A percentile compares a stretch with the other conserved stretches of the same genome.
These are phyloP conservation scores for Apodemus speciosus DNA, from an alignment of 2,113 vertebrate genomes.

Conservation along the genomic window DNA sequence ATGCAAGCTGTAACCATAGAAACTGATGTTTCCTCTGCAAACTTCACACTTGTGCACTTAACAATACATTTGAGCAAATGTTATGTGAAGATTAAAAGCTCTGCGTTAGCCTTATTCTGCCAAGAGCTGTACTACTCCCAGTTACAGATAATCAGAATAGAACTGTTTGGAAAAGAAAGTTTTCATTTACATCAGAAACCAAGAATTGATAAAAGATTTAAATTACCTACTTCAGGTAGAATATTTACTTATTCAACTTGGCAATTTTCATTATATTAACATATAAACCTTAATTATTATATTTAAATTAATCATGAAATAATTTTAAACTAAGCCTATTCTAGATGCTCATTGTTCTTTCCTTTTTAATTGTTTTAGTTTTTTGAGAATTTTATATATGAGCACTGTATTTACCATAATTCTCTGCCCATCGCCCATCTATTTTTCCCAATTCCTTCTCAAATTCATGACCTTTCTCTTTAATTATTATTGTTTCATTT, in stretches of 20 bases:
- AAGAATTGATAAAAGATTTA: neutral
- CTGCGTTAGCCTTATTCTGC: neutral
- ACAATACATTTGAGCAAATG: neutral
- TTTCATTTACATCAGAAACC: neutral
- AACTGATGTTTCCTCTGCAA: conserved; percentile 23
- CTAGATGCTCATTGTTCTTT: neutral
- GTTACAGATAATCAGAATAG: neutral
- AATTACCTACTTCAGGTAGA: neutral
- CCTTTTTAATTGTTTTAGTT: neutral
- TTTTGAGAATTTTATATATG: too few relatives aligned
- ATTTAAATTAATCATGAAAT: neutral
- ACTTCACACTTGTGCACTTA: neutral
- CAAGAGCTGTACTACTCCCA: neutral
- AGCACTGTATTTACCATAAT: too few relatives aligned
- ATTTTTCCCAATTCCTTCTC: neutral
- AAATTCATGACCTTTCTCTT: neutral
- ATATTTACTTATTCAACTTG: neutral
- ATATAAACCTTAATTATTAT: conserved; percentile 12
- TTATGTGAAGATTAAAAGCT: neutral
- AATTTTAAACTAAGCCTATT: conserved; percentile 4
- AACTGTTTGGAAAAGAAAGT: neutral
- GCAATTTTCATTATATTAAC: neutral
- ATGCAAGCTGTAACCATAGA: neutral
- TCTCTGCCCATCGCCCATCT: neutral
- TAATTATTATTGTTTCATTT: neutral